These are phyloP conservation scores for Drosophila seclusa DNA, from an alignment of 2,888 invertebrate species.

Conservation along the genomic window DNA sequence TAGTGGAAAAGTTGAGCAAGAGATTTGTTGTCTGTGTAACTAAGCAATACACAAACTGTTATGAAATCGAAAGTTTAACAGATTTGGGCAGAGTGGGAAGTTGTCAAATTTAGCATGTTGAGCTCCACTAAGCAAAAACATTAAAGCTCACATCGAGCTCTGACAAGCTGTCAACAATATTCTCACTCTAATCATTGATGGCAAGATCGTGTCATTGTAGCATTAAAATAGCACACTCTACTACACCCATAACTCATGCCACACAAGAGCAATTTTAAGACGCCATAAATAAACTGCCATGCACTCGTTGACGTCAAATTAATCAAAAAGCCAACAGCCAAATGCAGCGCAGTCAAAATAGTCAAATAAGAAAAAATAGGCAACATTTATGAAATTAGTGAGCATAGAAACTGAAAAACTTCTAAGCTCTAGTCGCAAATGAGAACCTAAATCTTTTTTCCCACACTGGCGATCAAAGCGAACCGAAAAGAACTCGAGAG, in stretches of 20 bases:
- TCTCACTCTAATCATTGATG: background rate
- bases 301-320: slow-evolving; percentile 79
- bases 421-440: slow-evolving; percentile 68
- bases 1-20: slow-evolving; percentile 37
- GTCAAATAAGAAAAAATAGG: slow-evolving; percentile 29
- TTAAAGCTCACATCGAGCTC: background rate
- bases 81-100: background rate
- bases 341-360: slow-evolving; percentile 75
- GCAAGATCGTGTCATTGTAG: slow-evolving; percentile 39
- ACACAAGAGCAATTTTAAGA: slow-evolving; percentile 38
- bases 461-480: slow-evolving; percentile 67
- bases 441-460: slow-evolving; percentile 63
- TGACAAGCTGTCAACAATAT: background rate
- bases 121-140: background rate
- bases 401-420: slow-evolving; percentile 38
- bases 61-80: background rate
- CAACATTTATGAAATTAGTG: slow-evolving; percentile 44
- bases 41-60: slow-evolving; percentile 44
- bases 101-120: background rate
- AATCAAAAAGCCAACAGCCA: slow-evolving; percentile 59
- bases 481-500: slow-evolving; percentile 60
- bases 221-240: slow-evolving; percentile 23
- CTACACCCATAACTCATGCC: slow-evolving; percentile 58
- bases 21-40: slow-evolving; percentile 30
- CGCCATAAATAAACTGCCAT: slow-evolving; percentile 73